Conservation (phyloP, 1,140 invertebrate species). For the Archivesica marissinica region DNA sequence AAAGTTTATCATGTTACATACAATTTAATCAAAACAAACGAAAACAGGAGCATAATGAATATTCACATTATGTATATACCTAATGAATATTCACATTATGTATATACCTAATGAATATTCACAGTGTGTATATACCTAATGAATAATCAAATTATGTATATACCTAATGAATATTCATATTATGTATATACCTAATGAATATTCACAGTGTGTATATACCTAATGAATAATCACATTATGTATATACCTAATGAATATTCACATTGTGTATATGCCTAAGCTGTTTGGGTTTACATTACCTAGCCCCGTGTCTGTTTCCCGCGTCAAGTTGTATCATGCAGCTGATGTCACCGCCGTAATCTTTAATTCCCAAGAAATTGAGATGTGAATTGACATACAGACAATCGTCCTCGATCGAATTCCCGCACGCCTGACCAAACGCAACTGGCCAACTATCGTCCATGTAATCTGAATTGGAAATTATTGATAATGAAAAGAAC, state of each 20-base stretch:
- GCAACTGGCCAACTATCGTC: constrained; percentile 51
- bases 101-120: no score
- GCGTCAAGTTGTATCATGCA: constrained; percentile 41
- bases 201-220: no score
- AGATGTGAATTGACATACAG: constrained; percentile 51
- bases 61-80: no score
- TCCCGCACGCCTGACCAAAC: constrained; percentile 53
- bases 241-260: neutral
- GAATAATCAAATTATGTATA: no score
- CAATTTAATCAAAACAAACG: no score
- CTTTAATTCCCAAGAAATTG: constrained; percentile 18
- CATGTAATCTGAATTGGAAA: constrained; percentile 45
- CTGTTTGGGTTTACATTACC: constrained; percentile 13
- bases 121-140: no score
- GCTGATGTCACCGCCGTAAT: constrained; percentile 33
- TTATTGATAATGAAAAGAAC: neutral
- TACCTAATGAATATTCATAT: no score
- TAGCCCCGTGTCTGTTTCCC: constrained; percentile 25
- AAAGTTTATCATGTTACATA: no score
- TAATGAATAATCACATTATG: no score
- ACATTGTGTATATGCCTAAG: no score
- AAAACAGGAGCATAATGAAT: no score
- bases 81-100: no score
- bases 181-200: neutral
- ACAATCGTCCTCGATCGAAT: constrained; percentile 39